A percentile compares a stretch with the other conserved stretches of the same genome.
Evolutionary conservation across 2,797 vertebrate species (phyloP).

Genomic region (Heliangelus exortis): DNA sequence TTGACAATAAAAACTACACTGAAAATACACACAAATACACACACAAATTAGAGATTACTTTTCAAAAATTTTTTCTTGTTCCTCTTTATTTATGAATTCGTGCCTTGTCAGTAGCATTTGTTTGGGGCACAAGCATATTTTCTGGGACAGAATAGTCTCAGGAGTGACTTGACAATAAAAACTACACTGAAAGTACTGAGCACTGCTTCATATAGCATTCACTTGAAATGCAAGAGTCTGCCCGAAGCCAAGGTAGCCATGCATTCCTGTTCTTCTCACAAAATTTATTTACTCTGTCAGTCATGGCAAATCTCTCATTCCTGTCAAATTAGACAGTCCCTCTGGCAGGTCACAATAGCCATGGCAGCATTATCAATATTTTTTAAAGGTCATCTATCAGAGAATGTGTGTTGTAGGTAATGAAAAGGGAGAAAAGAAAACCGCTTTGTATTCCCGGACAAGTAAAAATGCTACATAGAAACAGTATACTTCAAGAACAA

Average conservation of each 20-base stretch:
- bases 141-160: background rate
- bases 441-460: background rate
- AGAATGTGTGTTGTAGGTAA: background rate
- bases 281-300: slow-evolving; percentile 51
- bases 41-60: background rate
- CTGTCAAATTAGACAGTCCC: slow-evolving; percentile 51
- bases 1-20: background rate
- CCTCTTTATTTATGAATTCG: background rate
- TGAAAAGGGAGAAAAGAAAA: background rate
- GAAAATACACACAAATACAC: background rate
- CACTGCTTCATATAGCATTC: background rate
- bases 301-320: slow-evolving; percentile 48
- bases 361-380: slow-evolving; percentile 61
- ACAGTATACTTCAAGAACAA: background rate
- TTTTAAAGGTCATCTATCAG: slow-evolving; percentile 69
- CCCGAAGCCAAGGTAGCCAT: slow-evolving; percentile 32
- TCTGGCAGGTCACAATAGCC: slow-evolving; percentile 39
- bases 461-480: background rate
- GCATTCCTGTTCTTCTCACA: background rate
- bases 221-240: background rate
- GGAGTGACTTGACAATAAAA: background rate
- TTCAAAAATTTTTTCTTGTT: background rate
- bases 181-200: background rate
- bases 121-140: background rate
- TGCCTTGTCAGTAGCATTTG: background rate